phyloP scores from a whole-genome alignment of 2,888 invertebrate genomes.

The Salticus scenicus region DNA sequence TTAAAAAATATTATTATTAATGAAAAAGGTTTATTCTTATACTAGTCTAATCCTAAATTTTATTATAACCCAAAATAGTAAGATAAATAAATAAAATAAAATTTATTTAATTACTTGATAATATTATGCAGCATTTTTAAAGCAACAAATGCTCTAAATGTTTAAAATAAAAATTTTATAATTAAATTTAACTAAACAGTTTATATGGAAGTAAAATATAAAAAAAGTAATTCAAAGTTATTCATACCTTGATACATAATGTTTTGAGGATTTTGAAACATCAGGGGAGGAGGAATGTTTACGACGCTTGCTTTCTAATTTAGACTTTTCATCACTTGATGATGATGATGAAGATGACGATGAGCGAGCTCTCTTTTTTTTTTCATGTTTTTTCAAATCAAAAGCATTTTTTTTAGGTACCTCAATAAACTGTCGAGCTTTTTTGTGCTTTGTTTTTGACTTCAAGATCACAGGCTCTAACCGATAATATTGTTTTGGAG shows the following conservation, averaged over 20 bases:
- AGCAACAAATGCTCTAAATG: too few relatives aligned
- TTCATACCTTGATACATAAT: conserved; percentile 34
- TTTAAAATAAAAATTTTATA: too few relatives aligned
- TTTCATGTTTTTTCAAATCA: conserved; percentile 51
- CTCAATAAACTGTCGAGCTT: conserved; percentile 33
- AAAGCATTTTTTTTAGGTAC: conserved; percentile 43
- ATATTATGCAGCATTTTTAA: too few relatives aligned
- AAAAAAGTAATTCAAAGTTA: too few relatives aligned
- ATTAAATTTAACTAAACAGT: too few relatives aligned
- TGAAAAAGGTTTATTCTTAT: too few relatives aligned
- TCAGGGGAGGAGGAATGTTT: conserved; percentile 31
- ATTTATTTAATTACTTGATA: too few relatives aligned
- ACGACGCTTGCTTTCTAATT: conserved; percentile 20
- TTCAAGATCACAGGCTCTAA: conserved; percentile 59
- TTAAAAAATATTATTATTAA: too few relatives aligned
- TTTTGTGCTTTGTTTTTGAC: conserved; percentile 48
- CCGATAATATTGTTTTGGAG: conserved; percentile 54
- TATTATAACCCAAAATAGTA: too few relatives aligned
- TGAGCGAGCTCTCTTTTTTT: conserved; percentile 31
- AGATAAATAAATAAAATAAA: too few relatives aligned
- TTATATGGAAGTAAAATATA: too few relatives aligned
- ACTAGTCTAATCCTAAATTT: too few relatives aligned
- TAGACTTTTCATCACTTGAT: conserved; percentile 30
- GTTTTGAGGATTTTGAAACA: conserved; percentile 28
- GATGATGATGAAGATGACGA: conserved; percentile 26